Evolutionary conservation across 2,888 invertebrate species (phyloP), one percentile per base, ranked within the genome.

Genomic region (Lasius fuliginosus): DNA sequence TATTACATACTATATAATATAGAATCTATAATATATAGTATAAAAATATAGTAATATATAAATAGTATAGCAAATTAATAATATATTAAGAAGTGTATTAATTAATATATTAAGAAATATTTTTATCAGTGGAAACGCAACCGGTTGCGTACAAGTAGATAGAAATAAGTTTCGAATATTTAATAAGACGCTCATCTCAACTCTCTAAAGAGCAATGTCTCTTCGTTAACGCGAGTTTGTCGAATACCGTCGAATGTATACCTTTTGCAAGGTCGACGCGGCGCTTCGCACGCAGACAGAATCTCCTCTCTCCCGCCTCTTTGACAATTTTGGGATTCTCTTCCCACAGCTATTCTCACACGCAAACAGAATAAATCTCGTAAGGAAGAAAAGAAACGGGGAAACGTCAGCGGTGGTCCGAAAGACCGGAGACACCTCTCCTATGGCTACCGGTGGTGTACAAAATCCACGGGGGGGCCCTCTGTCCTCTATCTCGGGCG

Each of bases 331-430:
- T n/a, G n/a, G 56, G 18, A 77, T 76, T 76, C 40, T 68, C 40
- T 81, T 60, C 36, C 60, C 60, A 60, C 46, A 23, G 12, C 36
- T 9, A 81, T 81, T 53, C 62, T 8, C n/a, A n/a, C 49, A 49
- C 65, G 75, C n/a, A 76, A 73, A 81, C 91, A 84, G 91, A 90
- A 93, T 93, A 93, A 93, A 93, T 94, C 93, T 92, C 87, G 85
- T 81, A 62, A 5, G 36, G 36, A 36, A 36, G 36, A 36, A 36
- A 81, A 82, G 85, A 83, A 86, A 85, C 83, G 82, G 86, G 83
- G 86, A 91, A 92, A 90, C 93, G 93, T 92, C 93, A 94, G 81
- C 91, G 94, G 94, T 94, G 94, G 94, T 94, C 93, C 90, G 82
- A 68, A 15, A 89, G 90, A 91, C 91, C 36, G 91, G 90, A 88